phyloP scores from a whole-genome alignment of 2,113 vertebrate species.

The Symphodus melops region DNA sequence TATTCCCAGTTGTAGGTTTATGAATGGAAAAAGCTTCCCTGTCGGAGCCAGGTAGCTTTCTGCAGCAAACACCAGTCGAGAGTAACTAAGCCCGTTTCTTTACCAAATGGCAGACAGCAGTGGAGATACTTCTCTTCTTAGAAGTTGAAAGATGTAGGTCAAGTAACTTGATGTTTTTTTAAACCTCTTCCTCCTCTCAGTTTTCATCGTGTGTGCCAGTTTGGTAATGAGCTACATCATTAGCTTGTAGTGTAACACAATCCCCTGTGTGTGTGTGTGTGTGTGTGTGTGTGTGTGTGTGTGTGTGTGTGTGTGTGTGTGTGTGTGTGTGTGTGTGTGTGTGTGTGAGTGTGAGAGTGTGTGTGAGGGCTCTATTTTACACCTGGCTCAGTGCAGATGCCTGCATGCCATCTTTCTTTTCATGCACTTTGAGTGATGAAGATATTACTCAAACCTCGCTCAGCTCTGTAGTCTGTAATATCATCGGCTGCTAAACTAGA shows the following conservation, averaged over 20 bases:
- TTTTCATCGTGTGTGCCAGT: conserved; percentile 32
- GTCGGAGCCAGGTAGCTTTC: conserved; percentile 41
- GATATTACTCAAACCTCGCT: background rate
- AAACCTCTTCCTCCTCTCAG: conserved; percentile 32
- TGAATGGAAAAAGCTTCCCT: conserved; percentile 72
- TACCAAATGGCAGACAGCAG: conserved; percentile 44
- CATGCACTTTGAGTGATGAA: background rate
- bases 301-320: conserved; percentile 7
- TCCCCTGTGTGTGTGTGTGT: background rate
- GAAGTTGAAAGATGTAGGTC: conserved; percentile 74
- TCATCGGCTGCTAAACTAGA: background rate
- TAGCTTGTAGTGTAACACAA: conserved; percentile 23
- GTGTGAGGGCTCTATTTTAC: conserved; percentile 14
- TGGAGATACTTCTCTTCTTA: conserved; percentile 39
- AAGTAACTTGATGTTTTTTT: conserved; percentile 67
- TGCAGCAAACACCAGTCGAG: conserved; percentile 25
- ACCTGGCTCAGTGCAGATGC: conserved; percentile 9
- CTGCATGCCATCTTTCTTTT: conserved; percentile 17
- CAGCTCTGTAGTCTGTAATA: conserved; percentile 4
- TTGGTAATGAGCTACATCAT: conserved; percentile 18
- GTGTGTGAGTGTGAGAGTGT: background rate
- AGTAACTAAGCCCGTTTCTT: conserved; percentile 45
- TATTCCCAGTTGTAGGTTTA: conserved; percentile 77
- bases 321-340: conserved; percentile 5
- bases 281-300: conserved; percentile 1